A percentile compares a stretch with the other conserved stretches of the same genome.
These are phyloP conservation scores for Daphoenositta chrysoptera DNA, from an alignment of 2,113 vertebrate species.

Conservation along the genomic window DNA sequence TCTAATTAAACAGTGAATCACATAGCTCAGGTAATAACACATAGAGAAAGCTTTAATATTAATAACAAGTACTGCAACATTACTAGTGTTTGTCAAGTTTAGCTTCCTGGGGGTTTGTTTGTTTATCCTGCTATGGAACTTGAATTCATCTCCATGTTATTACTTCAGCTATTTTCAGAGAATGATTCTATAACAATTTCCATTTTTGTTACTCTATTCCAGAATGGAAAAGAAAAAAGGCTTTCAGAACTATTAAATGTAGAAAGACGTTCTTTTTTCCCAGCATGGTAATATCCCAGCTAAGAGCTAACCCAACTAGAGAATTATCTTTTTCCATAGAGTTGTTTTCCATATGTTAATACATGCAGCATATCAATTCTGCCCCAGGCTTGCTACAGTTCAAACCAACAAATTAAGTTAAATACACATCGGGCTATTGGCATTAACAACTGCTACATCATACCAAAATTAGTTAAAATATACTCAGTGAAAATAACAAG, in stretches of 20 bases:
- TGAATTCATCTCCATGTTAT: slow-evolving; percentile 30
- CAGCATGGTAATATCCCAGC: not conserved
- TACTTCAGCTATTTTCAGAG: slow-evolving; percentile 24
- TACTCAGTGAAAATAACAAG: not conserved
- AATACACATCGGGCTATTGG: not conserved
- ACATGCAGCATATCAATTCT: not conserved
- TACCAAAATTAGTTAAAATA: not conserved
- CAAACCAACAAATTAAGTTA: not conserved
- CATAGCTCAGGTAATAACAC: not conserved
- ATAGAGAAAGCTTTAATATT: slow-evolving; percentile 23
- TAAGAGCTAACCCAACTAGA: not conserved
- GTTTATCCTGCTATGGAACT: not conserved
- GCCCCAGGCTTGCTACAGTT: not conserved
- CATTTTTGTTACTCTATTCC: not conserved
- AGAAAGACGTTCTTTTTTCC: not conserved
- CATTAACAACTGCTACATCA: not conserved
- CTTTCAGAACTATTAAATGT: not conserved
- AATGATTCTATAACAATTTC: not conserved
- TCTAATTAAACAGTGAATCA: slow-evolving; percentile 33
- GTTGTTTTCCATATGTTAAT: not conserved
- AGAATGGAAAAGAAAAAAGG: not conserved
- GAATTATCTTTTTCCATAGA: not conserved
- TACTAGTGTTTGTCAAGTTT: slow-evolving; percentile 20
- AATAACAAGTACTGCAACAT: not conserved
- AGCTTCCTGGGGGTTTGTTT: slow-evolving; percentile 35